Conservation (phyloP, 2,113 vertebrate species). For the Mus musculus region DNA sequence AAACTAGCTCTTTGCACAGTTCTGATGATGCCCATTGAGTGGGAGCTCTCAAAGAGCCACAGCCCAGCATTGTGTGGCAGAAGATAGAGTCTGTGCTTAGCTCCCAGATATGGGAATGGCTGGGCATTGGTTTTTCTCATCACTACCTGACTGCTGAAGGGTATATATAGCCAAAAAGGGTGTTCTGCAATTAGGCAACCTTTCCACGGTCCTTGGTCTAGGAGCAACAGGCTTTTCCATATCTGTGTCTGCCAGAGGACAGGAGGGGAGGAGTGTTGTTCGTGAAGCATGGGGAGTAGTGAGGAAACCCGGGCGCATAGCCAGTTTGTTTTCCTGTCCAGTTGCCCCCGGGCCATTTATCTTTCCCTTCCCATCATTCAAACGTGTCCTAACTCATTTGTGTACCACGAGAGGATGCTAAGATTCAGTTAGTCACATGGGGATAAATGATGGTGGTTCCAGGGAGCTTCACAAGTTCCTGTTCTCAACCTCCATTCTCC, state of each 20-base stretch:
- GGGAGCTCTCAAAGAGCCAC: neutral
- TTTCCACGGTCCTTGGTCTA: neutral
- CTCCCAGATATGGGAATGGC: rapidly evolving
- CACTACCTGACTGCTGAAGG: neutral
- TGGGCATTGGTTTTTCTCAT: neutral
- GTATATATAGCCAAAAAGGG: neutral
- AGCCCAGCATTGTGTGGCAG: neutral
- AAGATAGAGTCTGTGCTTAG: neutral
- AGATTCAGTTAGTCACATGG: neutral
- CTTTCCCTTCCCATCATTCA: slow-evolving; percentile 50
- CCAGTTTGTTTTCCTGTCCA: neutral
- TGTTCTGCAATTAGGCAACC: neutral
- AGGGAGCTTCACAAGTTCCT: neutral
- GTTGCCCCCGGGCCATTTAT: neutral
- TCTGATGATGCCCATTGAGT: neutral
- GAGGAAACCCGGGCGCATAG: neutral
- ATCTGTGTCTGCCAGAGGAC: neutral
- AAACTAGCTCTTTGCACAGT: neutral
- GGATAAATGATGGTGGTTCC: neutral
- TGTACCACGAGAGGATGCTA: neutral
- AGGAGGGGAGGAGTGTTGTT: neutral
- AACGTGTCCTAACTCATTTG: slow-evolving; percentile 55
- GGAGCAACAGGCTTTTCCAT: neutral
- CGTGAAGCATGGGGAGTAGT: slow-evolving; percentile 17
- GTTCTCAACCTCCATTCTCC: no score